A percentile compares a stretch with the other conserved stretches of the same genome.
Evolutionary conservation across 2,113 vertebrate species (phyloP).

Genomic region (Cochlearius cochlearius): DNA sequence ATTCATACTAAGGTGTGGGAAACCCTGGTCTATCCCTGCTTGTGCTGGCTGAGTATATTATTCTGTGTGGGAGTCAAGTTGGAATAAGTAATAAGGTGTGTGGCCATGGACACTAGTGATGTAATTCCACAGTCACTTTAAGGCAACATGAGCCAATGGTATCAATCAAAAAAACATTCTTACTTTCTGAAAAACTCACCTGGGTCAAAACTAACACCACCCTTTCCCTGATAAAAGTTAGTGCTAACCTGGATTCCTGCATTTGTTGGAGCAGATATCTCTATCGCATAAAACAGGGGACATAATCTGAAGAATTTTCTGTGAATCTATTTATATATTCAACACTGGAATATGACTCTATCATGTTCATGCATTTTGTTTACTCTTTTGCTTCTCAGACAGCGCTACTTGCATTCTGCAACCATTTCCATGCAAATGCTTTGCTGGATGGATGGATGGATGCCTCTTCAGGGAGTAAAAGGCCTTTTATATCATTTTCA

Average conservation of each 20-base stretch:
- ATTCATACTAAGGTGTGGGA: not conserved
- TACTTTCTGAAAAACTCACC: not conserved
- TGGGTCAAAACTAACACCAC: not conserved
- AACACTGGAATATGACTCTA: too few relatives aligned
- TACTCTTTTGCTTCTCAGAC: not conserved
- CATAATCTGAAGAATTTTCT: not conserved
- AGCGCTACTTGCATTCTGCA: not conserved
- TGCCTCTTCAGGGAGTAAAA: not conserved
- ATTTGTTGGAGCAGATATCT: not conserved
- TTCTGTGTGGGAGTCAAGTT: rapidly evolving
- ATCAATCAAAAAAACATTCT: not conserved
- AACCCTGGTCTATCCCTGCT: not conserved
- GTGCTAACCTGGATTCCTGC: not conserved
- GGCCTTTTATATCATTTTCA: not conserved
- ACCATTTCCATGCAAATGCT: not conserved
- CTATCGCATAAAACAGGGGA: not conserved
- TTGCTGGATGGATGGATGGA: not conserved
- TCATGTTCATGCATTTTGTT: not conserved
- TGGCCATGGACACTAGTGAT: not conserved
- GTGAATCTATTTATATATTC: not conserved
- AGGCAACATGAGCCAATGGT: not conserved
- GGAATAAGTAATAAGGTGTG: not conserved
- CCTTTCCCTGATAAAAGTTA: not conserved
- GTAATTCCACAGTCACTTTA: not conserved
- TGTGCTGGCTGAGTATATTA: not conserved